Percentiles rank a stretch among this genome's conserved stretches.
Evolutionary conservation across 2,888 invertebrate species (phyloP).

Genomic region (Lissocephala sabroskyi): DNA sequence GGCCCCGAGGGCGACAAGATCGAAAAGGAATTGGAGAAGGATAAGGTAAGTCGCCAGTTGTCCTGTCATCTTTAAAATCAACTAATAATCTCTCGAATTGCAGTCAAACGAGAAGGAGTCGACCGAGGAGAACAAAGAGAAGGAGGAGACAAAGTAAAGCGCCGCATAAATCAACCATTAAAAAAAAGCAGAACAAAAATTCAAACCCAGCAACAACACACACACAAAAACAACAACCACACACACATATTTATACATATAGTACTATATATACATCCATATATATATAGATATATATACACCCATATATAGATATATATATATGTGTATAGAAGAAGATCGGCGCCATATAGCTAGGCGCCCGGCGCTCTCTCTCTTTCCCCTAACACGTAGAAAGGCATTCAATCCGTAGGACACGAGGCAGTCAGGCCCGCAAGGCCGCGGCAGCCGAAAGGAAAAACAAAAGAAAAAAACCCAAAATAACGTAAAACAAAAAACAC

Average conservation of each 20-base stretch:
- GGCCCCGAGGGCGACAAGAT: constrained; percentile 75
- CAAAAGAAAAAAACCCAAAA: constrained; percentile 35
- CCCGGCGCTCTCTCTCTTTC: constrained; percentile 47
- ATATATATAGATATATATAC: constrained; percentile 41
- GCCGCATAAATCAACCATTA: constrained; percentile 40
- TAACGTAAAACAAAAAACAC: constrained; percentile 23
- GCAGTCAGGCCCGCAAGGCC: constrained; percentile 66
- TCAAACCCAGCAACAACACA: too few species aligned
- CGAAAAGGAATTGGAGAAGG: constrained; percentile 81
- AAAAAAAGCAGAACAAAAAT: too few species aligned
- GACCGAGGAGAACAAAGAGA: constrained; percentile 82
- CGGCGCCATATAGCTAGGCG: constrained; percentile 45
- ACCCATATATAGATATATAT: constrained; percentile 28
- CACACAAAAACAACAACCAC: constrained; percentile 41
- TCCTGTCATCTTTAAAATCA: too few species aligned
- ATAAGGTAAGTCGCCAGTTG: constrained; percentile 75
- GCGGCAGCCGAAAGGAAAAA: constrained; percentile 39
- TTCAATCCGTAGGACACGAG: constrained; percentile 58
- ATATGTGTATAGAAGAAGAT: too few species aligned
- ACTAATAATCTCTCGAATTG: too few species aligned
- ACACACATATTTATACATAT: neutral
- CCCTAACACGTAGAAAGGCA: constrained; percentile 58
- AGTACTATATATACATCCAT: constrained; percentile 23
- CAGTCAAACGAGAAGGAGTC: constrained; percentile 86
- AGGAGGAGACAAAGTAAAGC: constrained; percentile 74